Base-by-base conservation (phyloP, 2,113 vertebrate genomes). In the Cyanoderma ruficeps region DNA sequence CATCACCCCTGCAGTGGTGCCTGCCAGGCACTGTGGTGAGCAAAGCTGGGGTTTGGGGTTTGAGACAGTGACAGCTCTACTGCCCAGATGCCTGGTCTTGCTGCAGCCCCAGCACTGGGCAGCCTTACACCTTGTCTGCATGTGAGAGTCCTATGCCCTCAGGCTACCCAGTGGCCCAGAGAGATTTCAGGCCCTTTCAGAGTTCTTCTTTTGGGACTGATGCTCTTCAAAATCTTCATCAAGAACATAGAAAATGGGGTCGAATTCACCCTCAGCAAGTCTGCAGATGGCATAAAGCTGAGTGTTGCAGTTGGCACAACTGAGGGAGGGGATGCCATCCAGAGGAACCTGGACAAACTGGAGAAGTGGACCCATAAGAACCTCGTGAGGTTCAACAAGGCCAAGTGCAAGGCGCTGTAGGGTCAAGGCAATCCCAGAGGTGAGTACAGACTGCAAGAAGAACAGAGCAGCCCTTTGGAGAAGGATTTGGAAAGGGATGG, bases 281-380 rank as follows among this genome's bases (percentile, higher is more conserved):
- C 30, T 69, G 74, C 55, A 53, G 47, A 20, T 46, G 39, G 23
- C 56, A n/a, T 1, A 11, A 46, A 39, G 56, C 2, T 55, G 64
- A 61, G 30, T 0, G 0, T 8, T n/a, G 39, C 39, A 33, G 28
- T 2, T 46, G 46, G 2, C 55, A 78, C 12, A 70, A n/a, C 8
- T n/a, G 55, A 46, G 16, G 22, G 39, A 78, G 18, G 33, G 5
- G 15, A 69, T 70, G 39, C 28, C 64, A 69, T 28, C 33, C 8
- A 69, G n/a, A 37, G 39, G 39, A 60, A 53, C 23, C 13, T 53
- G 39, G 39, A 46, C 15, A 46, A 37, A 57, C 22, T 60, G 13
- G 39, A 69, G 72, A 69, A 61, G 10, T 37, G 23, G 18, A 1
- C 3, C 1, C 19, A 7, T 15, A 1, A 69, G 46, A 87, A 37